phyloP scores from a whole-genome alignment of 2,797 vertebrate genomes.

The Phylloscopus collybita region DNA sequence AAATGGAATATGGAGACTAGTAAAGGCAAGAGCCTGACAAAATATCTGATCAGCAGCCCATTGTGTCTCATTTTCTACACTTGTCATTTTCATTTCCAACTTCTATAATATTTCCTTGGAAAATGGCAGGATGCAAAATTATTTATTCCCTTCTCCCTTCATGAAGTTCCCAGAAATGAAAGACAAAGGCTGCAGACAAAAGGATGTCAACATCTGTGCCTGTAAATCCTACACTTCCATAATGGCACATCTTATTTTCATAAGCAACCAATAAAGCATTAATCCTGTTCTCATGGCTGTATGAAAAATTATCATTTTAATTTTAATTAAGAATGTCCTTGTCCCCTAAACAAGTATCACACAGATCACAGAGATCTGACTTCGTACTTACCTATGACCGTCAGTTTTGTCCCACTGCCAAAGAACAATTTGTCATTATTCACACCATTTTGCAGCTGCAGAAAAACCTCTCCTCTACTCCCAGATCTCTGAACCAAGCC shows the following conservation, averaged over 20 bases:
- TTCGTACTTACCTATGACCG: constrained; percentile 65
- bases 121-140: neutral
- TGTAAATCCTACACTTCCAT: neutral
- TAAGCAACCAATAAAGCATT: neutral
- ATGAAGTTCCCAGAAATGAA: neutral
- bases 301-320: neutral
- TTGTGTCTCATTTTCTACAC: too few relatives aligned
- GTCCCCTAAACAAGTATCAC: neutral
- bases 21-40: too few relatives aligned
- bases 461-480: constrained; percentile 20
- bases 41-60: too few relatives aligned
- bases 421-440: constrained; percentile 26
- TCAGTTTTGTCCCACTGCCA: constrained; percentile 25
- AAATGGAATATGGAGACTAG: too few relatives aligned
- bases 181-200: neutral
- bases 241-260: neutral
- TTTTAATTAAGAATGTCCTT: neutral
- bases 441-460: constrained; percentile 31
- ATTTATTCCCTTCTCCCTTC: neutral
- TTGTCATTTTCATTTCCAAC: neutral
- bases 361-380: neutral
- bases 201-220: neutral
- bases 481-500: neutral
- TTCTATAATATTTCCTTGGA: neutral
- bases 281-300: neutral